Evolutionary conservation across 1,140 invertebrate genomes (phyloP).

Genomic region (Bilobella aurantiaca): DNA sequence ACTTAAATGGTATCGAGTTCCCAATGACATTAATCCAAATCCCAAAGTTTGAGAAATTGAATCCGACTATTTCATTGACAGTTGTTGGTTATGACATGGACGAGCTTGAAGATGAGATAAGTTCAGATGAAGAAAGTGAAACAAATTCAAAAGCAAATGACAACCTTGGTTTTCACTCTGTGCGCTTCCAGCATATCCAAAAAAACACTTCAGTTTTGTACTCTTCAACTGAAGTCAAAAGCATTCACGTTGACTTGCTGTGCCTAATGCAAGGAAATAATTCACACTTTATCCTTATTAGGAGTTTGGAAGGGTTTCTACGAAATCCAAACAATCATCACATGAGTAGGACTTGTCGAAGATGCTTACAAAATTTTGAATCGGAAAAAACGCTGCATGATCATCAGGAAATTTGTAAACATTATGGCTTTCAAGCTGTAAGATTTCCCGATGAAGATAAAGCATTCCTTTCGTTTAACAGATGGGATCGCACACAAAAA

Average conservation of each 20-base stretch:
- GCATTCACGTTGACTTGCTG: neutral
- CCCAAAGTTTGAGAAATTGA: no score
- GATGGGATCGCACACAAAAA: neutral
- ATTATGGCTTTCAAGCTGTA: neutral
- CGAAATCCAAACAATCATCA: neutral
- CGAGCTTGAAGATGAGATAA: neutral
- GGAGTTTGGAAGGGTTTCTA: neutral
- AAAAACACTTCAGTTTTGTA: neutral
- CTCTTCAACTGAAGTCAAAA: neutral
- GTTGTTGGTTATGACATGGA: neutral
- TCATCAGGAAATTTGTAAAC: neutral
- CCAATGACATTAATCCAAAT: no score
- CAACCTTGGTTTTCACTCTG: neutral
- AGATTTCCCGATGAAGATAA: neutral
- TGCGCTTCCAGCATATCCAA: neutral
- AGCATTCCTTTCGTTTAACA: neutral
- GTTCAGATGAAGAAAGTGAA: neutral
- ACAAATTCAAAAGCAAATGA: neutral
- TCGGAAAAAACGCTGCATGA: neutral
- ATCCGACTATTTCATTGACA: slow-evolving; percentile 1
- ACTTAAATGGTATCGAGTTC: no score
- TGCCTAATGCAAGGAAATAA: neutral
- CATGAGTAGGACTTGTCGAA: neutral
- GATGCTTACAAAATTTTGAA: neutral
- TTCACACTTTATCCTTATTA: neutral